A percentile compares a stretch with the other conserved stretches of the same genome.
Conservation (phyloP, 2,797 vertebrate species). For the Trichosurus vulpecula region DNA sequence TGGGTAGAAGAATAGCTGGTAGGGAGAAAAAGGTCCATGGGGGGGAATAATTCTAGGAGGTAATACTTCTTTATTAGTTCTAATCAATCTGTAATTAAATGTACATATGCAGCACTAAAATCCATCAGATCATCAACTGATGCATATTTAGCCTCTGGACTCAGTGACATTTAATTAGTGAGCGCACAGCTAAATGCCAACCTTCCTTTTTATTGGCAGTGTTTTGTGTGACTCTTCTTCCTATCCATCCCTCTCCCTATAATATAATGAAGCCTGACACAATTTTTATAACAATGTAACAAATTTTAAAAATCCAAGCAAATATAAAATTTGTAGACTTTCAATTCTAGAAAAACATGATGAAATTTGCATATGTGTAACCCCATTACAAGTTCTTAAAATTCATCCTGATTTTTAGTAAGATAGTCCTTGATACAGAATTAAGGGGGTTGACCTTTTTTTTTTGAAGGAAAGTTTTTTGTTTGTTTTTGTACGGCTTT, state of each 20-base stretch:
- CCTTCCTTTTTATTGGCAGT: conserved; percentile 52
- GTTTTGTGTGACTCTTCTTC: neutral
- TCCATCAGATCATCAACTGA: conserved; percentile 68
- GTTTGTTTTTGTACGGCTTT: conserved; percentile 5
- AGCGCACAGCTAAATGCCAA: conserved; percentile 65
- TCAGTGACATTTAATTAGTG: conserved; percentile 78
- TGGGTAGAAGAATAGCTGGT: conserved; percentile 45
- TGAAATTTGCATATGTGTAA: neutral
- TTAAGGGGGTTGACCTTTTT: neutral
- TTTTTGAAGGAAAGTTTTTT: neutral
- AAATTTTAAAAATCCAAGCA: conserved; percentile 47
- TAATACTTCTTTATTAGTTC: conserved; percentile 72
- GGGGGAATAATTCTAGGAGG: conserved; percentile 61
- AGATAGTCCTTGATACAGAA: neutral
- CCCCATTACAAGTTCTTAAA: neutral
- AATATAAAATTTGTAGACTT: neutral
- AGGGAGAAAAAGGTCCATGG: conserved; percentile 62
- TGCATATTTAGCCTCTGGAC: conserved; percentile 70
- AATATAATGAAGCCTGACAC: conserved; percentile 51
- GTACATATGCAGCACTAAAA: conserved; percentile 75
- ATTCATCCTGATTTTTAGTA: conserved; percentile 32
- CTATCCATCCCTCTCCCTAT: neutral
- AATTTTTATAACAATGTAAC: conserved; percentile 34
- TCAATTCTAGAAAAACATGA: conserved; percentile 21
- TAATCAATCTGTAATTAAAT: conserved; percentile 77